Evolutionary conservation across 2,113 vertebrate genomes (phyloP).

Genomic region (Murina feae): DNA sequence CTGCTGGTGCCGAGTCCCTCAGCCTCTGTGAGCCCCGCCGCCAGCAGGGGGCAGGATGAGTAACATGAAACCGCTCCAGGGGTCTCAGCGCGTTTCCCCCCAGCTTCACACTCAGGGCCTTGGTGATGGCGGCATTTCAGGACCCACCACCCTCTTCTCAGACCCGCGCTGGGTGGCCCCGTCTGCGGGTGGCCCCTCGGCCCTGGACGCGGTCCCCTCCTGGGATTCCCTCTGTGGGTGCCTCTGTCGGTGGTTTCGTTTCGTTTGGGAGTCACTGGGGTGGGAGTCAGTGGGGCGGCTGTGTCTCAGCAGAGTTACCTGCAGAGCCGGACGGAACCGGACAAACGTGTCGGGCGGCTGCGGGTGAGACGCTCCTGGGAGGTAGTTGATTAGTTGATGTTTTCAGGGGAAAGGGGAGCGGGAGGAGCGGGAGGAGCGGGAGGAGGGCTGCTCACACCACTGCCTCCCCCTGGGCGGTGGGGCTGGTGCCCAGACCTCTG

Average conservation of each 20-base stretch:
- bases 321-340: not conserved
- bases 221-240: not conserved
- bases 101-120: not conserved
- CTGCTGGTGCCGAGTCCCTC: not conserved
- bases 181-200: not conserved
- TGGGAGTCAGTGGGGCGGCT: not conserved
- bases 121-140: not conserved
- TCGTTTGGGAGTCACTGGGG: no score
- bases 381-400: not conserved
- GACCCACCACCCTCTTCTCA: not conserved
- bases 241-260: not conserved
- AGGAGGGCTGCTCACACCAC: rapidly evolving
- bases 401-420: not conserved
- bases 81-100: not conserved
- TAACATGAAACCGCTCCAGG: slow-evolving; percentile 6
- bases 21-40: not conserved
- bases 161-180: not conserved
- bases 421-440: not conserved
- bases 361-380: not conserved
- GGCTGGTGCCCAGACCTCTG: not conserved
- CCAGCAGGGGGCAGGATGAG: slow-evolving; percentile 20
- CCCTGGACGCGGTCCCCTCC: rapidly evolving
- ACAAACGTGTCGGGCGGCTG: not conserved
- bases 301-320: not conserved
- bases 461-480: not conserved